A percentile compares a stretch with the other conserved stretches of the same genome.
Conservation (phyloP, 2,113 vertebrate genomes). For the Dicerorhinus sumatrensis region DNA sequence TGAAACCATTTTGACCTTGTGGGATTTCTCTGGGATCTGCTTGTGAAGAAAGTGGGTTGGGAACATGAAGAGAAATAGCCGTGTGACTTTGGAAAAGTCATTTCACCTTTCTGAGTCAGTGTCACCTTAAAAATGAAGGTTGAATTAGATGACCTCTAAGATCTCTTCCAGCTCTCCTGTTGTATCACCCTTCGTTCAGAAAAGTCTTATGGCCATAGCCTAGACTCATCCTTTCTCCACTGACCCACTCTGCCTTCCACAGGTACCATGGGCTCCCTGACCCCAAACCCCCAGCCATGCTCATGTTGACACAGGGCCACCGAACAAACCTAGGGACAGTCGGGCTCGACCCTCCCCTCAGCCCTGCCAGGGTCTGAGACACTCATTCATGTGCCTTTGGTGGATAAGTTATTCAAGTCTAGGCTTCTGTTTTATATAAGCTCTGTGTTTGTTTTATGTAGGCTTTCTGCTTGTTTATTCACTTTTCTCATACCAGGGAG, state of each 20-base stretch:
- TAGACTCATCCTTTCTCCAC: background rate
- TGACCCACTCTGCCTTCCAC: background rate
- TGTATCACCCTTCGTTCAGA: background rate
- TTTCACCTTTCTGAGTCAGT: background rate
- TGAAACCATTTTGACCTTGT: background rate
- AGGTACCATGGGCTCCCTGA: background rate
- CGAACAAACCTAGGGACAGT: background rate
- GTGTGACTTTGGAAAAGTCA: background rate
- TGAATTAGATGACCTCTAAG: background rate
- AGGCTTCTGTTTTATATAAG: background rate
- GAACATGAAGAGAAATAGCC: background rate
- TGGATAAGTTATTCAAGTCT: fast-evolving
- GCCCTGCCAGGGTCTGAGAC: background rate
- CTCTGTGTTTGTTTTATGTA: background rate
- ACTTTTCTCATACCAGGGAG: background rate
- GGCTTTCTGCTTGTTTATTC: background rate
- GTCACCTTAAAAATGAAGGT: background rate
- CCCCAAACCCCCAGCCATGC: no score
- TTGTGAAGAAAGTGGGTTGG: background rate
- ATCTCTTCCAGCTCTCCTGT: background rate
- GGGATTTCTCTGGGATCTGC: background rate
- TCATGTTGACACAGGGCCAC: no score
- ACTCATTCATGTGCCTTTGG: background rate
- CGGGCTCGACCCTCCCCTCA: background rate
- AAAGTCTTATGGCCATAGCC: background rate